These are phyloP conservation scores for Zaprionus tsacasi DNA, from an alignment of 1,140 invertebrate species.

Conservation along the genomic window DNA sequence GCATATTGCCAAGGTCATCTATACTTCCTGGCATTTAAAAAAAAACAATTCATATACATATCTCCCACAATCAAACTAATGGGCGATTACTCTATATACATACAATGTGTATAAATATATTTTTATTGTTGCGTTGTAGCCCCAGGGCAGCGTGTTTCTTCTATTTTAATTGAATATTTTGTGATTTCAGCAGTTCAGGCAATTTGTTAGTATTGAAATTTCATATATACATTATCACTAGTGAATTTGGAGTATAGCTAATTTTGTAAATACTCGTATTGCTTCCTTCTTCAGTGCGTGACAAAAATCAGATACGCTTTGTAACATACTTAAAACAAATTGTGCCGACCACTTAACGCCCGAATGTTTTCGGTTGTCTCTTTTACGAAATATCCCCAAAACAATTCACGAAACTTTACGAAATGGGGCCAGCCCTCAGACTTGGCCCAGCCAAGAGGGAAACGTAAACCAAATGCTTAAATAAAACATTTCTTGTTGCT, in stretches of 20 bases:
- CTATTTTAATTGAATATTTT: slow-evolving; percentile 1
- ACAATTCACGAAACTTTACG: slow-evolving; percentile 47
- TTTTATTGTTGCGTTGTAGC: background rate
- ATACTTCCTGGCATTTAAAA: slow-evolving; percentile 24
- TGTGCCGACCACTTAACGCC: slow-evolving; percentile 60
- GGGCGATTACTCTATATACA: slow-evolving; percentile 58
- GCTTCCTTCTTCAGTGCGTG: slow-evolving; percentile 4
- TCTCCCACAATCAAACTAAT: slow-evolving; percentile 52
- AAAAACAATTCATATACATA: slow-evolving; percentile 57
- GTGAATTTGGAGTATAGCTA: background rate
- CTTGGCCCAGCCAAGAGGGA: slow-evolving; percentile 33
- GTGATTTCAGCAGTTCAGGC: background rate
- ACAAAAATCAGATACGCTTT: slow-evolving; percentile 15
- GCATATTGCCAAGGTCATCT: slow-evolving; percentile 48
- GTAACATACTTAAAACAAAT: slow-evolving; percentile 44
- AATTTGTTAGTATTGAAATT: background rate
- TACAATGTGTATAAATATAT: background rate
- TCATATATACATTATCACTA: background rate
- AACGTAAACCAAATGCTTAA: slow-evolving; percentile 68
- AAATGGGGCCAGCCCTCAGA: slow-evolving; percentile 52
- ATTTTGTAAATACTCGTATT: background rate
- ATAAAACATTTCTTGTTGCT: slow-evolving; percentile 40
- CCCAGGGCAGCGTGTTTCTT: background rate
- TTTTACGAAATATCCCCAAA: slow-evolving; percentile 68
- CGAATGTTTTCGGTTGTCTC: slow-evolving; percentile 48